Conservation (phyloP, 2,797 vertebrate genomes). For the Myiothlypis coronata region DNA sequence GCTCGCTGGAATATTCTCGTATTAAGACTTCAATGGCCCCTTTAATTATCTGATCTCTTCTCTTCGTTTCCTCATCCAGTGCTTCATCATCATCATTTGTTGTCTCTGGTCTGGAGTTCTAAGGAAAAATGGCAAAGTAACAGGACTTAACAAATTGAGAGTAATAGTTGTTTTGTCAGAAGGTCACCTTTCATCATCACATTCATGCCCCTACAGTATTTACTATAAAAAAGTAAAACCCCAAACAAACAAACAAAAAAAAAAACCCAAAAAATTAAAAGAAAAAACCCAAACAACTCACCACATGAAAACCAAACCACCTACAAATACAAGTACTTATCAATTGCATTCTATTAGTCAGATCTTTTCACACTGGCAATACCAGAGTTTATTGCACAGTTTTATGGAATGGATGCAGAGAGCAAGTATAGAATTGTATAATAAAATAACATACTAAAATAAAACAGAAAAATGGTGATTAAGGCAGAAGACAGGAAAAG, state of each 20-base stretch:
- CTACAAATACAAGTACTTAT: not conserved
- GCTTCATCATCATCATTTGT: constrained; percentile 86
- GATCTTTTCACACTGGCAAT: not conserved
- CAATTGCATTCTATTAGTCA: not conserved
- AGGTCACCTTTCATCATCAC: not conserved
- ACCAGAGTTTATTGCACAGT: not conserved
- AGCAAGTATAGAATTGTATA: not conserved
- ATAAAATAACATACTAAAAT: not conserved
- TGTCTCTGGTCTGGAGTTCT: constrained; percentile 85
- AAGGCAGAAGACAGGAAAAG: not conserved
- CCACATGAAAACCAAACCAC: not conserved
- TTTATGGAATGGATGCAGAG: not conserved
- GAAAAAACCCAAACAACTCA: not conserved
- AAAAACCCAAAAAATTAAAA: not conserved
- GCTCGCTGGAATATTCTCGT: constrained; percentile 94
- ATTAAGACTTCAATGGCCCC: constrained; percentile 95
- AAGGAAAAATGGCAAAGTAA: constrained; percentile 55
- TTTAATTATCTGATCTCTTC: constrained; percentile 93
- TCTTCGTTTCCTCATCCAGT: constrained; percentile 94
- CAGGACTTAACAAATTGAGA: constrained; percentile 8
- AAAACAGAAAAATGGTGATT: not conserved
- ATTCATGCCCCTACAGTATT: not conserved
- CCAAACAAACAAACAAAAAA: not conserved
- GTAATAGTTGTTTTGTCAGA: not conserved
- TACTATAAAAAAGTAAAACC: not conserved